These are phyloP conservation scores for Syrrhaptes paradoxus DNA, from an alignment of 2,113 vertebrate species.

Conservation along the genomic window DNA sequence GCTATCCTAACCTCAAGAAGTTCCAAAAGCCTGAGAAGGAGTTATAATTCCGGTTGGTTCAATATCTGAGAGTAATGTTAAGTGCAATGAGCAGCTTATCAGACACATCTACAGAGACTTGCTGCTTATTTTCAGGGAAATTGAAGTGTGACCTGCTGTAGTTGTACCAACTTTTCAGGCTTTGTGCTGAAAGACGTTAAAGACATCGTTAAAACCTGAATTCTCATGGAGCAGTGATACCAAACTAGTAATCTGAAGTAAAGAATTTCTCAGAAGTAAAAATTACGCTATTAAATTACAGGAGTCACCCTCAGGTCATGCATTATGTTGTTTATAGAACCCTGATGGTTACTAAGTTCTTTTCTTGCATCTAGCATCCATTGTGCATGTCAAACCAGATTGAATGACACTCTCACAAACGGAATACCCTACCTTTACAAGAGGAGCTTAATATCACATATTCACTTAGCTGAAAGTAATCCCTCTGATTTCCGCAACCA, in stretches of 20 bases:
- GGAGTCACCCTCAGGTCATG: not conserved
- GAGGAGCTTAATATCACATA: not conserved
- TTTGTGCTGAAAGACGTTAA: not conserved
- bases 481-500: not conserved
- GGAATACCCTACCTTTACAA: not conserved
- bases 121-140: not conserved
- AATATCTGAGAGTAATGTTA: not conserved
- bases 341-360: not conserved
- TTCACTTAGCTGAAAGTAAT: not conserved
- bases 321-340: not conserved
- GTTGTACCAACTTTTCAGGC: not conserved
- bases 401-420: not conserved
- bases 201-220: not conserved
- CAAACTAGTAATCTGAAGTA: not conserved
- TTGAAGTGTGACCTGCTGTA: not conserved
- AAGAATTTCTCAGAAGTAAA: not conserved
- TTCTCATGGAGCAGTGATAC: not conserved
- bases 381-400: not conserved
- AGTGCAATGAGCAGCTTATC: not conserved
- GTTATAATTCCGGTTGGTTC: not conserved
- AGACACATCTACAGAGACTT: not conserved
- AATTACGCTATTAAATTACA: not conserved
- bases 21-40: not conserved
- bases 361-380: not conserved
- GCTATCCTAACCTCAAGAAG: not conserved